Evolutionary conservation across 92 coral and sea anemone species (phyloP), one percentile per base, ranked within the genome.

Genomic region (Zoanthus sociatus): DNA sequence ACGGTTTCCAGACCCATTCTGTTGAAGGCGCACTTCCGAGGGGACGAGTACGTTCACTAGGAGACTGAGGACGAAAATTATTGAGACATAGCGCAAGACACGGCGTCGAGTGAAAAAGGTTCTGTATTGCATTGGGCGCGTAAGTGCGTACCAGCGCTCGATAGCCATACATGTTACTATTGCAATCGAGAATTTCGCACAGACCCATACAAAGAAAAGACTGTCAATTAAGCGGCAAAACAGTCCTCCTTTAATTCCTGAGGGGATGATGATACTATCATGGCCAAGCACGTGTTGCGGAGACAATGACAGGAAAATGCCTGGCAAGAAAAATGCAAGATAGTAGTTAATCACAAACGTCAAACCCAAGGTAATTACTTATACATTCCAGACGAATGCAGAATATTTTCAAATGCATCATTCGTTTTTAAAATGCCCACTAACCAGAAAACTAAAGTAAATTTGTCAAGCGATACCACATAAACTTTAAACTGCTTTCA

Each of bases 121-220:
- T 37, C 31, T 77, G 68, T 77, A 77, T 45, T 30, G 15, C 18
- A 58, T 26, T 1, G 82, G 82, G 16, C 82, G 82, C 18, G 82
- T 32, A 12, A 77, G n/a, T 9, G 82, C 82, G 66, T 77, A 77
- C 82, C 82, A 77, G 10, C 82, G 82, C 26, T 77, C 82, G 26
- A 77, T 77, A 15, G 82, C 82, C 82, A 77, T 54, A 14, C 66
- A 77, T 16, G 82, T 77, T 37, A 77, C 82, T 77, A 77, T 77
- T 46, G 82, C 82, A 55, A 77, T 67, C 4, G 82, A 77, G 50
- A 77, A 77, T 67, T 77, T 77, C 17, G 82, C 82, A 32, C 58
- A 77, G 46, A 77, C 68, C 82, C 82, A 77, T 5, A 77, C 69
- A 58, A 77, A 53, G 5, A 77, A 10, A 20, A 55, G 46, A 53